Conservation (phyloP, 2,888 invertebrate species). For the Thymelicus acteon region DNA sequence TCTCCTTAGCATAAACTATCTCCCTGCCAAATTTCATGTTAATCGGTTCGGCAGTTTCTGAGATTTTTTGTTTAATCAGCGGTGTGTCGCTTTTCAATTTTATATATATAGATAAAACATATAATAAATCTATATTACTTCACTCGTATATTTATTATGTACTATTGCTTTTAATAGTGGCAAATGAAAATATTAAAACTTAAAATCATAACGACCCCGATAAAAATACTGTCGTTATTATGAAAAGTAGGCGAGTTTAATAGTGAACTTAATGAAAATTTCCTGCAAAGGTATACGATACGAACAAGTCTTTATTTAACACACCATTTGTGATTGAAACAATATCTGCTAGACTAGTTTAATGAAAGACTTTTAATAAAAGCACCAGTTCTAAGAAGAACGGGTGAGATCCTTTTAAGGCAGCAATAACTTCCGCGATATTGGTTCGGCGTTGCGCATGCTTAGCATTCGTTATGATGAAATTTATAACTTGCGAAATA, state of each 20-base stretch:
- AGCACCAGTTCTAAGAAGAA: slow-evolving; percentile 15
- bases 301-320: slow-evolving; percentile 26
- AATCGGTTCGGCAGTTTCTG: too few relatives aligned
- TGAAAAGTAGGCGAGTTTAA: slow-evolving; percentile 1
- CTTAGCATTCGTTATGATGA: slow-evolving; percentile 38
- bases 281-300: slow-evolving; percentile 23
- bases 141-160: too few relatives aligned
- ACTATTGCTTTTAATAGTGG: not conserved
- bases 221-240: not conserved
- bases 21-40: too few relatives aligned
- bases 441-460: slow-evolving; percentile 45
- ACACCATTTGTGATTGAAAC: slow-evolving; percentile 31
- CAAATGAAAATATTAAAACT: too few relatives aligned
- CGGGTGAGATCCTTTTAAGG: slow-evolving; percentile 30
- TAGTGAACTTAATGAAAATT: slow-evolving; percentile 32
- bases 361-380: slow-evolving; percentile 37
- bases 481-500: slow-evolving; percentile 9
- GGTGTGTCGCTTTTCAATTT: too few relatives aligned
- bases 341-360: slow-evolving; percentile 27
- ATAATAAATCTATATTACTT: too few relatives aligned
- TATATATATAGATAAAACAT: too few relatives aligned
- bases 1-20: too few relatives aligned
- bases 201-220: not conserved
- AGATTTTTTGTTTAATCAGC: too few relatives aligned
- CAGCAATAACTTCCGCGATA: slow-evolving; percentile 45